Evolutionary conservation across 2,113 vertebrate genomes (phyloP), one percentile per base, ranked within the genome.

Genomic region (Rhinoderma darwinii): DNA sequence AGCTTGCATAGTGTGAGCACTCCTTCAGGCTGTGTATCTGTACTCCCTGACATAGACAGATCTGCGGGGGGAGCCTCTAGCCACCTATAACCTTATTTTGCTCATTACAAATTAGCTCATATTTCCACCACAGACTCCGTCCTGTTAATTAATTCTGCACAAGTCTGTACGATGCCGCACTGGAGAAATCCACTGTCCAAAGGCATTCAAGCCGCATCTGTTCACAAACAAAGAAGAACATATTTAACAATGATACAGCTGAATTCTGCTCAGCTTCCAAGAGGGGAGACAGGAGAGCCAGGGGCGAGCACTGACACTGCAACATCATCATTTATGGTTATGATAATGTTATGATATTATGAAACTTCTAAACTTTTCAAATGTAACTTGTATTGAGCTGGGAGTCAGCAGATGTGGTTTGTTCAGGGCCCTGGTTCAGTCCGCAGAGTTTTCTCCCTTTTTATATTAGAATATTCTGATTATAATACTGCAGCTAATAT

Each of bases 181-280:
- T 44, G 85, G 77, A 81, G 85, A 86, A 73, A 86, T 86, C 66
- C 85, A 86, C 47, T 86, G 85, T 86, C 85, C 85, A 86, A 86
- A 86, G 77, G 85, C 85, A 81, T 86, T 81, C 35, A n/a, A 86
- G 51, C n/a, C 12, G 30, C 86, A 87, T 87, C 86, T 87, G 86
- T 82, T 87, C 86, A 50, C 68, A 87, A 75, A 87, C 86, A 87
- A 87, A 87, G 18, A 30, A 15, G 47, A 82, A 82, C 86, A 75
- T 87, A 87, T 87, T 87, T 82, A 87, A 87, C 85, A 82, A 87
- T 87, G 77, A 80, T 87, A 59, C 77, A 87, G 37, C 77, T 87
- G 50, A 81, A 87, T 87, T 87, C 66, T 56, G 66, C 66, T 82
- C 77, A 7, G 37, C 37, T 72, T 87, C 78, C 61, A 59, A 73